Conservation (phyloP, 2,888 invertebrate genomes). For the Osedax frankpressi region DNA sequence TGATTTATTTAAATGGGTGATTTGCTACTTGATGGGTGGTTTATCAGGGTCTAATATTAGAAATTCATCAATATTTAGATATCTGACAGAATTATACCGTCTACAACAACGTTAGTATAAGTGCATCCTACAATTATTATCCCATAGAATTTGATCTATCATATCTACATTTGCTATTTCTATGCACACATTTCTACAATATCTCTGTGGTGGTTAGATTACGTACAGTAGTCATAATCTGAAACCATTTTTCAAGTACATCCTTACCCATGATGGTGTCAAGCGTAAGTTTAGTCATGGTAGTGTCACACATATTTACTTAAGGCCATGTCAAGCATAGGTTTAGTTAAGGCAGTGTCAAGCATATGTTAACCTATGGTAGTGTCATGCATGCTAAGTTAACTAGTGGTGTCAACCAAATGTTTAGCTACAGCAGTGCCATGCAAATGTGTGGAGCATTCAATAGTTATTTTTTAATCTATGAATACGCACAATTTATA, state of each 20-base stretch:
- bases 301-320: no score
- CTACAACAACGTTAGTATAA: neutral
- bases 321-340: neutral
- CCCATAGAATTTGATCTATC: neutral
- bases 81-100: neutral
- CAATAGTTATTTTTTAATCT: neutral
- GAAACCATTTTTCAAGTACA: neutral
- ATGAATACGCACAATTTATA: neutral
- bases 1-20: no score
- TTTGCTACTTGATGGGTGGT: neutral
- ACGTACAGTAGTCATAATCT: neutral
- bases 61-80: neutral
- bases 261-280: neutral
- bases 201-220: neutral
- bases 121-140: neutral
- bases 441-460: neutral
- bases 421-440: neutral
- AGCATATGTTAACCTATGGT: neutral
- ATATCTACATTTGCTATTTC: neutral
- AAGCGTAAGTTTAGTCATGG: neutral
- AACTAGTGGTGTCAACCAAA: no score
- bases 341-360: neutral
- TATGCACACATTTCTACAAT: slow-evolving; percentile 2
- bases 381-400: slow-evolving; percentile 3
- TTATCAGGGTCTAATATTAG: neutral